Conservation (phyloP, 1,140 invertebrate species). For the Drosophila mayri region DNA sequence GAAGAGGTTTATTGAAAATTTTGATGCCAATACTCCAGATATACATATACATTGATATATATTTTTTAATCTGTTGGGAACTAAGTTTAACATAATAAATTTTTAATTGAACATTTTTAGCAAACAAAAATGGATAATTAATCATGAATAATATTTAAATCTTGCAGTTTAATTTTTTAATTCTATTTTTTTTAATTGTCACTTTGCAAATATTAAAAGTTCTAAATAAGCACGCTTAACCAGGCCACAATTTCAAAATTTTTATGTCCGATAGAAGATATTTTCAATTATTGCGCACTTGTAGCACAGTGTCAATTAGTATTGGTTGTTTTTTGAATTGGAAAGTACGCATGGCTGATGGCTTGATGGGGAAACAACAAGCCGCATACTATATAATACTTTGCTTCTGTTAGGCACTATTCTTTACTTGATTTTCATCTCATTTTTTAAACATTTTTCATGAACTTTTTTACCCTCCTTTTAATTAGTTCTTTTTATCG, state of each 20-base stretch:
- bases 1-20: too few species aligned
- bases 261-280: not conserved
- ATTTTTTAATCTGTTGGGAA: too few species aligned
- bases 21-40: too few species aligned
- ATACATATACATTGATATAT: too few species aligned
- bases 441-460: constrained; percentile 1
- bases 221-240: not conserved
- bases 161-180: too few species aligned
- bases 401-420: constrained; percentile 77
- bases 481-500: constrained; percentile 6
- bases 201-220: constrained; percentile 3
- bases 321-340: constrained; percentile 19
- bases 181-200: not conserved
- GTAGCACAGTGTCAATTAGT: constrained; percentile 6
- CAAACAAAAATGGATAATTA: too few species aligned
- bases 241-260: not conserved
- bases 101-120: too few species aligned
- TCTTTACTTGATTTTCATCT: constrained; percentile 36
- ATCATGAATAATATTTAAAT: too few species aligned
- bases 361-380: constrained; percentile 17
- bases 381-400: constrained; percentile 48
- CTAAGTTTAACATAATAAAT: too few species aligned
- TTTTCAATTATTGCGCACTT: not conserved
- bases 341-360: constrained; percentile 24
- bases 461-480: constrained; percentile 2